Evolutionary conservation across 1,140 invertebrate species (phyloP).

Genomic region (Cydia amplana): DNA sequence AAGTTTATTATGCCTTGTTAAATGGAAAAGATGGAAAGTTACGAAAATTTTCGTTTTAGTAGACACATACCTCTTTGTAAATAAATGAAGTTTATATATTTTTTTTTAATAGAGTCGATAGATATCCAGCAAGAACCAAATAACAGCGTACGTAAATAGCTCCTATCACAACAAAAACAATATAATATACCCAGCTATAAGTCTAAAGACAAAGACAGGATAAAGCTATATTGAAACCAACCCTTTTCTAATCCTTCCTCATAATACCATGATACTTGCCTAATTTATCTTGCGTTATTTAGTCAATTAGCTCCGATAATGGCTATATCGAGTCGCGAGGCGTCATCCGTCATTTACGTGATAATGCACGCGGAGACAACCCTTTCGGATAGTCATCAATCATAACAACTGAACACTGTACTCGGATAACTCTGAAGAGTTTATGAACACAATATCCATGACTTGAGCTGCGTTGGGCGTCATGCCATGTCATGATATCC

Average conservation of each 20-base stretch:
- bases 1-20: too few relatives aligned
- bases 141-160: too few relatives aligned
- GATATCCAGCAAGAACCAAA: too few relatives aligned
- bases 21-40: too few relatives aligned
- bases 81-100: too few relatives aligned
- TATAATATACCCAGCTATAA: neutral
- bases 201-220: neutral
- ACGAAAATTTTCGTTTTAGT: too few relatives aligned
- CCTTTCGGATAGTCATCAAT: conserved; percentile 47
- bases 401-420: conserved; percentile 23
- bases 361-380: conserved; percentile 54
- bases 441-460: neutral
- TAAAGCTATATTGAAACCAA: neutral
- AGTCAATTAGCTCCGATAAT: conserved; percentile 42
- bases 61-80: too few relatives aligned
- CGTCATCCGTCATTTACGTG: conserved; percentile 63
- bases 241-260: conserved; percentile 15
- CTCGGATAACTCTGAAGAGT: conserved; percentile 25
- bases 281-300: conserved; percentile 28
- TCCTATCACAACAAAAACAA: neutral
- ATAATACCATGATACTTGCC: neutral
- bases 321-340: conserved; percentile 47
- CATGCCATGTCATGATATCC: neutral
- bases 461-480: neutral
- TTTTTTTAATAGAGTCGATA: too few relatives aligned